These are phyloP conservation scores for Sphaeramia orbicularis DNA, from an alignment of 2,797 vertebrate species.

Conservation along the genomic window DNA sequence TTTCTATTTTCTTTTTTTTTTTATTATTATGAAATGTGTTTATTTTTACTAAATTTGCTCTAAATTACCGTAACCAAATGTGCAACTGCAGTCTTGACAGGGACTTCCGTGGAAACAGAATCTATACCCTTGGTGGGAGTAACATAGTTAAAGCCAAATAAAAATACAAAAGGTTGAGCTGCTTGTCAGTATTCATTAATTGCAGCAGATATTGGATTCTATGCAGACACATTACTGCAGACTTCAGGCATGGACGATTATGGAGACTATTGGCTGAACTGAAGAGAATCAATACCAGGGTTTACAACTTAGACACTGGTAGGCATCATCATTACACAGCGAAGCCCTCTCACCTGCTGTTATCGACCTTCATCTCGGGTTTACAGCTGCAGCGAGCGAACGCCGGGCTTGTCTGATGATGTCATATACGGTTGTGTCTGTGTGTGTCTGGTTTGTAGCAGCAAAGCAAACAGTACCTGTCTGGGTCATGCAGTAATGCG, in stretches of 20 bases:
- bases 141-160: slow-evolving; percentile 67
- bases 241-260: slow-evolving; percentile 67
- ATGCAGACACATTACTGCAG: slow-evolving; percentile 72
- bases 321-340: slow-evolving; percentile 81
- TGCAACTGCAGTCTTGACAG: slow-evolving; percentile 43
- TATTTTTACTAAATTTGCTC: slow-evolving; percentile 58
- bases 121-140: slow-evolving; percentile 58
- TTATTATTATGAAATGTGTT: slow-evolving; percentile 54
- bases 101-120: slow-evolving; percentile 64
- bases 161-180: slow-evolving; percentile 68
- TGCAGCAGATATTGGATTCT: slow-evolving; percentile 70
- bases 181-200: slow-evolving; percentile 75
- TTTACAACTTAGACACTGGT: slow-evolving; percentile 83
- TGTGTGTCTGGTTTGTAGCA: slow-evolving; percentile 68
- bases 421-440: slow-evolving; percentile 65
- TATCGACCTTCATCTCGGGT: slow-evolving; percentile 75
- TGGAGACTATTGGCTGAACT: slow-evolving; percentile 73
- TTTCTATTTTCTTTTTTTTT: slow-evolving; percentile 29
- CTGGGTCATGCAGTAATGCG: slow-evolving; percentile 75
- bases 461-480: slow-evolving; percentile 79
- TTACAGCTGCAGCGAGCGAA: slow-evolving; percentile 65
- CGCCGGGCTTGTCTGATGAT: slow-evolving; percentile 73
- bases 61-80: slow-evolving; percentile 59
- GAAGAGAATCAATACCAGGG: slow-evolving; percentile 81
- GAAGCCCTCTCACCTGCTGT: slow-evolving; percentile 82